These are phyloP conservation scores for Gobio gobio DNA, from an alignment of 2,113 vertebrate species.

Conservation along the genomic window DNA sequence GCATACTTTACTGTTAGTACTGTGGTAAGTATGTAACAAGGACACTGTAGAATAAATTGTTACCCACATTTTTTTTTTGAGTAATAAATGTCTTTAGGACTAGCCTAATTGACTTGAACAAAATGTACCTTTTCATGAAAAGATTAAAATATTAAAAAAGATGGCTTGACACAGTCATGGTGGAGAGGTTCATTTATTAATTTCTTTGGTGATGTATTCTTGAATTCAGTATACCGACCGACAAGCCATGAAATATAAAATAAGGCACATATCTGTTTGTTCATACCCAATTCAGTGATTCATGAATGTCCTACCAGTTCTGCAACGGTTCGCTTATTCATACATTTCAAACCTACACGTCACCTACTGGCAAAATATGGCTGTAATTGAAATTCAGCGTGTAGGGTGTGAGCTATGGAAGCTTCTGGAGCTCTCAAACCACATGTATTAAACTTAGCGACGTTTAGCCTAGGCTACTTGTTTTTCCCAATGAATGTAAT, in stretches of 20 bases:
- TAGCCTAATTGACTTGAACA: neutral
- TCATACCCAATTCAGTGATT: conserved; percentile 26
- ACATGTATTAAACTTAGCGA: neutral
- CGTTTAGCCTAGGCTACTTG: neutral
- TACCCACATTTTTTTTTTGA: no score
- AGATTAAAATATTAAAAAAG: neutral
- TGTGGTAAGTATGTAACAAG: no score
- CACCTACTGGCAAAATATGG: neutral
- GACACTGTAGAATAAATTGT: no score
- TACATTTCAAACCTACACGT: conserved; percentile 28
- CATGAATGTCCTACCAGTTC: neutral
- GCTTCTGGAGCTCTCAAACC: neutral
- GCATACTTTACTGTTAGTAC: no score
- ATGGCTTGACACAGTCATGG: no score
- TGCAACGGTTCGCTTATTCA: conserved; percentile 9
- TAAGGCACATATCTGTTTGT: neutral
- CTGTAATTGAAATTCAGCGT: conserved; percentile 37
- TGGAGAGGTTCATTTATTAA: no score
- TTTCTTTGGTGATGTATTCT: neutral
- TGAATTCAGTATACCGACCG: neutral
- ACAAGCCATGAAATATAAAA: neutral
- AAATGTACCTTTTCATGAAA: no score
- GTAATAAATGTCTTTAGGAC: neutral
- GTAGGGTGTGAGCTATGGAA: conserved; percentile 13
- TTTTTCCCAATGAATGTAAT: neutral